phyloP scores from a whole-genome alignment of 2,888 invertebrate genomes.

The Lochmaea crataegi region DNA sequence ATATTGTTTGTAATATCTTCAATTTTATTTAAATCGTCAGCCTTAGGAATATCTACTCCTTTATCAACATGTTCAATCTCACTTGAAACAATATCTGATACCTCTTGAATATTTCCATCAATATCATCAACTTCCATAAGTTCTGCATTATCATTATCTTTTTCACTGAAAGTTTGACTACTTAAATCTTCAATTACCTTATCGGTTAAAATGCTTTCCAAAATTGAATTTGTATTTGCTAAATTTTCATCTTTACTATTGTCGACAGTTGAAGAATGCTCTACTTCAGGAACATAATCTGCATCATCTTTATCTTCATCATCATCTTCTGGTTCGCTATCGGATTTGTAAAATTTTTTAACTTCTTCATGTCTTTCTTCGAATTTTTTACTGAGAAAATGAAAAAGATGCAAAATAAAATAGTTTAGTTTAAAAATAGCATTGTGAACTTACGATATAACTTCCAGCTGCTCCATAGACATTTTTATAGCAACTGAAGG shows the following conservation, averaged over 20 bases:
- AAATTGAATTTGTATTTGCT: background rate
- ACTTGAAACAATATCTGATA: background rate
- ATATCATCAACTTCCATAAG: background rate
- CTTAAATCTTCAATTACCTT: background rate
- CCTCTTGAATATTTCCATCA: background rate
- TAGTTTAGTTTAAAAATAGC: no score
- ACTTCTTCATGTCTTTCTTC: conserved; percentile 81
- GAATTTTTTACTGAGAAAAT: conserved; percentile 70
- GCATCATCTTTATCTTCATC: conserved; percentile 45
- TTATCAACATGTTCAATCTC: background rate
- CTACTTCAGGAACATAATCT: conserved; percentile 33
- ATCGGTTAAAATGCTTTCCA: conserved; percentile 23
- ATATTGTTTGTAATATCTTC: background rate
- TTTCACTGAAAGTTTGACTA: background rate
- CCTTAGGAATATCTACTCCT: background rate
- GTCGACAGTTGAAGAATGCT: background rate
- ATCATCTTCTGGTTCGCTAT: conserved; percentile 69
- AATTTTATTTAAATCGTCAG: background rate
- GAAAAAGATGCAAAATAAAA: no score
- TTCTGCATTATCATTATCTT: conserved; percentile 1
- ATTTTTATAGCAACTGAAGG: conserved; percentile 72
- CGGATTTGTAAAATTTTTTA: conserved; percentile 80
- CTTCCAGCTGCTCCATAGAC: conserved; percentile 73
- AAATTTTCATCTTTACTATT: background rate
- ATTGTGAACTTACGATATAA: conserved; percentile 71